Evolutionary conservation across 2,797 vertebrate genomes (phyloP), one percentile per base, ranked within the genome.

Genomic region (Gymnothorax reevesii): DNA sequence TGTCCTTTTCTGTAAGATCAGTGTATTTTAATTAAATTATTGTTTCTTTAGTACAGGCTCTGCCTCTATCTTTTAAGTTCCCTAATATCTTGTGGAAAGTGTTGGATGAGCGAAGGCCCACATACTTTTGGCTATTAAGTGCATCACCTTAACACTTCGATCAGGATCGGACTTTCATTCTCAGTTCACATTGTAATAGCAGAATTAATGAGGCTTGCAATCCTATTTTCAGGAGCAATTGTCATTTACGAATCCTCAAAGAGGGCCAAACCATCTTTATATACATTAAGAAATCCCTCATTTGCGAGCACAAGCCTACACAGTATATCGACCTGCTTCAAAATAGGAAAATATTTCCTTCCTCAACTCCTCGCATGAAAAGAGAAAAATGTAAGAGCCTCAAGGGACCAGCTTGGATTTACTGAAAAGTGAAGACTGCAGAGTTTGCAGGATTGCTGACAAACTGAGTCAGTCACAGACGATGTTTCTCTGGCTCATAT

Each of bases 171-270:
- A 7, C 69, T 57, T 75, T 62, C 25, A 64, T 17, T 25, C 42
- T 87, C 82, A 57, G 79, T 87, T 80, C 55, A 66, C 12, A 10
- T 60, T 13, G 20, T 84, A 75, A 84, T 69, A 66, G 83, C 86
- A 33, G 52, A 79, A 64, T 62, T 84, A 87, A 87, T 82, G 59
- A 87, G 83, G 71, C 71, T 10, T 82, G 82, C 22, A 22, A 84
- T 84, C 82, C 82, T 62, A 83, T 84, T 82, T 66, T 79, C 83
- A 83, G 82, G 33, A 69, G 64, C 13, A 33, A 84, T 83, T 75
- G 86, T 55, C 66, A 77, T 75, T 84, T 42, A 59, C n/a, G 15
- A 64, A 3, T 59, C 71, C 52, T 71, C 73, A 57, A 83, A 86
- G 52, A 4, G n/a, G 79, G 62, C 22, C 64, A 73, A 9, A 25